A percentile compares a stretch with the other conserved stretches of the same genome.
Evolutionary conservation across 2,113 vertebrate species (phyloP).

Genomic region (Neogobius melanostomus): DNA sequence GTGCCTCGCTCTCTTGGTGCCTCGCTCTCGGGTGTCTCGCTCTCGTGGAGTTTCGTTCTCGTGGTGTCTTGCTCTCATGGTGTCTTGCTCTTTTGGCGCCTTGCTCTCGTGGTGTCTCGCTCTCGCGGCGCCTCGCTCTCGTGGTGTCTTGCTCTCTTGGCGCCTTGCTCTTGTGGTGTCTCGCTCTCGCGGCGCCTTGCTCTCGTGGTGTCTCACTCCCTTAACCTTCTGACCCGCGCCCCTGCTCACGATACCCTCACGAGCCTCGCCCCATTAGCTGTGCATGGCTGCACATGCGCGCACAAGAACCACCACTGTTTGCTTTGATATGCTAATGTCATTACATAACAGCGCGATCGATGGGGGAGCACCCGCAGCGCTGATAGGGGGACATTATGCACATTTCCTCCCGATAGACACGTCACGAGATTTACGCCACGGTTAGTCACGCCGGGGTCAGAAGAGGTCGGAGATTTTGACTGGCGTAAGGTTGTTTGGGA

Average conservation of each 20-base stretch:
- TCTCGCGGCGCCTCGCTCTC: too few species aligned
- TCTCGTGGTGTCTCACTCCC: neutral
- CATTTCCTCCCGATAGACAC: neutral
- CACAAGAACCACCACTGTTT: constrained; percentile 45
- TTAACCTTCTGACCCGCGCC: constrained; percentile 52
- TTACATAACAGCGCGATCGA: constrained; percentile 51
- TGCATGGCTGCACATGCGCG: constrained; percentile 44
- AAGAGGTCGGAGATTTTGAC: constrained; percentile 5
- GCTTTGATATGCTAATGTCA: constrained; percentile 65
- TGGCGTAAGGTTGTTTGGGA: neutral
- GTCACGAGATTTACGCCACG: neutral
- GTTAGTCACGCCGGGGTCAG: neutral
- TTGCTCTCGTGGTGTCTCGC: too few species aligned
- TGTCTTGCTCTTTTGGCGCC: rapidly evolving
- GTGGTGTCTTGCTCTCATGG: too few species aligned
- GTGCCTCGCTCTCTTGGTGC: too few species aligned
- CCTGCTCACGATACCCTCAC: constrained; percentile 20
- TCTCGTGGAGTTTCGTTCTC: too few species aligned
- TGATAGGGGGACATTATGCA: neutral
- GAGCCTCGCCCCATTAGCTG: constrained; percentile 48
- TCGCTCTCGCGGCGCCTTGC: too few species aligned
- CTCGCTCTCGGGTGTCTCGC: too few species aligned
- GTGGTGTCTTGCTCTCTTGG: too few species aligned
- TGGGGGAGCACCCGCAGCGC: constrained; percentile 2
- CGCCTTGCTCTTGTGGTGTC: too few species aligned